Evolutionary conservation across 2,888 invertebrate species (phyloP).

Genomic region (Marasmarcha lunaedactyla): DNA sequence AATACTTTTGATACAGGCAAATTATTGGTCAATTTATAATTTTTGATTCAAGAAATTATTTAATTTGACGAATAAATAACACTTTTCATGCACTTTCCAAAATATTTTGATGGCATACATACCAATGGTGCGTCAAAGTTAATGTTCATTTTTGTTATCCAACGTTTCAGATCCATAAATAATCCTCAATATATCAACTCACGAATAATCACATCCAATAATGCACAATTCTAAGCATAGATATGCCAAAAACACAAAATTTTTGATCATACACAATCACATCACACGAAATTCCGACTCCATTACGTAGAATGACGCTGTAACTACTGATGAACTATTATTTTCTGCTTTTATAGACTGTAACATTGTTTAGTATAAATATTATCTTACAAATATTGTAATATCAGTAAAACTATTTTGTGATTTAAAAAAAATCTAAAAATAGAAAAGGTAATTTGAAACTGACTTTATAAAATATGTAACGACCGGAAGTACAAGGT

Average conservation of each 20-base stretch:
- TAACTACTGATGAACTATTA: slow-evolving; percentile 50
- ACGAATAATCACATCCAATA: slow-evolving; percentile 28
- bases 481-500: too few relatives aligned
- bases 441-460: too few relatives aligned
- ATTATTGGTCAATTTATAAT: background rate
- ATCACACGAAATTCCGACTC: slow-evolving; percentile 60
- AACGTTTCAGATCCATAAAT: slow-evolving; percentile 57
- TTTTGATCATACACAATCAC: background rate
- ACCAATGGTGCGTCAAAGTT: slow-evolving; percentile 50
- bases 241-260: background rate
- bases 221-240: slow-evolving; percentile 21
- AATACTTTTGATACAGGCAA: too few relatives aligned
- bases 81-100: slow-evolving; percentile 51
- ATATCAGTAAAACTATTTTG: too few relatives aligned
- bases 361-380: too few relatives aligned
- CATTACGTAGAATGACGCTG: slow-evolving; percentile 76
- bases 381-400: too few relatives aligned
- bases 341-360: too few relatives aligned
- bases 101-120: slow-evolving; percentile 72
- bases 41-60: slow-evolving; percentile 1
- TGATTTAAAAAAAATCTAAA: too few relatives aligned
- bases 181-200: slow-evolving; percentile 11
- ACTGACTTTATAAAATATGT: too few relatives aligned
- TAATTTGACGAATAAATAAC: background rate
- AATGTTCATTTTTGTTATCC: slow-evolving; percentile 30